Conservation (phyloP, 2,888 invertebrate genomes). For the Mesorhabditis belari region DNA sequence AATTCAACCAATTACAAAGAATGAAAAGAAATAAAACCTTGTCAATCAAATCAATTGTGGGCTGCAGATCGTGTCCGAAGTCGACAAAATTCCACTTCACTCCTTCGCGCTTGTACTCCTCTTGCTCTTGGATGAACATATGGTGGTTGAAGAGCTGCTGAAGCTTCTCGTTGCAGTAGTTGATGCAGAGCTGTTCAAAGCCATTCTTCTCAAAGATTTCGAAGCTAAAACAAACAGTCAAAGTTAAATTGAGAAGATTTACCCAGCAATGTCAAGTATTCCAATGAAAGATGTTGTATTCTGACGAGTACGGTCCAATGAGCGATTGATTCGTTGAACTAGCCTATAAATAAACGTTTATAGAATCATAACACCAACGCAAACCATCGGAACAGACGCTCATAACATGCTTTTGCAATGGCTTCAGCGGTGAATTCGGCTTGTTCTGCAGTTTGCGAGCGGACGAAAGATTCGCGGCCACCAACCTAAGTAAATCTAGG, state of each 20-base stretch:
- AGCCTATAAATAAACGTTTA: too few relatives aligned
- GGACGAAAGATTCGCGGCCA: constrained; percentile 91
- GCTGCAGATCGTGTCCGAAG: constrained; percentile 94
- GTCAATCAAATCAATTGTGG: constrained; percentile 95
- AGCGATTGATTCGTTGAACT: constrained; percentile 59
- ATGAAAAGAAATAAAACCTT: constrained; percentile 61
- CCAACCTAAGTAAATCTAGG: constrained; percentile 58
- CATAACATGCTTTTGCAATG: constrained; percentile 94
- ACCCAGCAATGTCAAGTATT: too few relatives aligned
- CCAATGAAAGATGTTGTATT: constrained; percentile 97
- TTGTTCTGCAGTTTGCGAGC: constrained; percentile 96
- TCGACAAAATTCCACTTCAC: constrained; percentile 99
- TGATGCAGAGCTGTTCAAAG: constrained; percentile 97
- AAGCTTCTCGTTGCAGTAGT: constrained; percentile 97
- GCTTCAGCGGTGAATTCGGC: constrained; percentile 95
- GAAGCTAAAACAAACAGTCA: constrained; percentile 15
- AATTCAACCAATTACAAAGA: constrained; percentile 20
- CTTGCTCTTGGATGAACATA: constrained; percentile 96
- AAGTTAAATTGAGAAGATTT: constrained; percentile 55
- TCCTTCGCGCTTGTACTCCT: constrained; percentile 79
- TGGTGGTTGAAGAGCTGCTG: constrained; percentile 99
- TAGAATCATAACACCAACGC: too few relatives aligned
- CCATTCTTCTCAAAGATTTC: constrained; percentile 69
- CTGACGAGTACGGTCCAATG: constrained; percentile 87
- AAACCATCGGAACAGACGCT: constrained; percentile 97